Conservation (phyloP, 2,113 vertebrate species). For the Callaeas wilsoni region DNA sequence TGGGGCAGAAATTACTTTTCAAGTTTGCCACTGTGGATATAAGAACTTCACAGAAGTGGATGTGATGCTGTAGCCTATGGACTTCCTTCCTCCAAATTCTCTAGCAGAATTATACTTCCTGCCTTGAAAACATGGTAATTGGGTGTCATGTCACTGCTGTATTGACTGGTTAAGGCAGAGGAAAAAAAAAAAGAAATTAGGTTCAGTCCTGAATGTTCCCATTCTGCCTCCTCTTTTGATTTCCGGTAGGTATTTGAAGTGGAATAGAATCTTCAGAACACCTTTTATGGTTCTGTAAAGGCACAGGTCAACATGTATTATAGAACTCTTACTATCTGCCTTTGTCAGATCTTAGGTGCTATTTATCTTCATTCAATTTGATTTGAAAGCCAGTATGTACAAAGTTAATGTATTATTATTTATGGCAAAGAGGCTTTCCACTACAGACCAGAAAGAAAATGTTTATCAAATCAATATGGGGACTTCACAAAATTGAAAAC, state of each 20-base stretch:
- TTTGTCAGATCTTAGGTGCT: neutral
- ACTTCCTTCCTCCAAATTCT: neutral
- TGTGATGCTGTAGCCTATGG: neutral
- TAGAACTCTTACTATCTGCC: neutral
- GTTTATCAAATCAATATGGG: neutral
- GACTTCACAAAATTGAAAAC: neutral
- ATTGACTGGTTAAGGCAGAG: neutral
- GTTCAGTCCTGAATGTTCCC: neutral
- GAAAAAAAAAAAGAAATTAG: neutral
- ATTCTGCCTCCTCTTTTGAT: neutral
- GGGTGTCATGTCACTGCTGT: neutral
- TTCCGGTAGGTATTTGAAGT: neutral
- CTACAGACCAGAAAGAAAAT: neutral
- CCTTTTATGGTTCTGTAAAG: neutral
- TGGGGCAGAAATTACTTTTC: neutral
- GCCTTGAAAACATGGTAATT: neutral
- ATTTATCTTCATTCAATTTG: neutral
- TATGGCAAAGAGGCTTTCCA: neutral
- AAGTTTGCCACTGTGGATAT: neutral
- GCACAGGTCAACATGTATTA: neutral
- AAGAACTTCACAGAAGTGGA: neutral
- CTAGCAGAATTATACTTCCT: neutral
- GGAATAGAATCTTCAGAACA: neutral
- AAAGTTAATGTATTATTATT: neutral
- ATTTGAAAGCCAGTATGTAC: neutral